phyloP scores from a whole-genome alignment of 2,797 vertebrate genomes.

The Hydrolagus colliei region DNA sequence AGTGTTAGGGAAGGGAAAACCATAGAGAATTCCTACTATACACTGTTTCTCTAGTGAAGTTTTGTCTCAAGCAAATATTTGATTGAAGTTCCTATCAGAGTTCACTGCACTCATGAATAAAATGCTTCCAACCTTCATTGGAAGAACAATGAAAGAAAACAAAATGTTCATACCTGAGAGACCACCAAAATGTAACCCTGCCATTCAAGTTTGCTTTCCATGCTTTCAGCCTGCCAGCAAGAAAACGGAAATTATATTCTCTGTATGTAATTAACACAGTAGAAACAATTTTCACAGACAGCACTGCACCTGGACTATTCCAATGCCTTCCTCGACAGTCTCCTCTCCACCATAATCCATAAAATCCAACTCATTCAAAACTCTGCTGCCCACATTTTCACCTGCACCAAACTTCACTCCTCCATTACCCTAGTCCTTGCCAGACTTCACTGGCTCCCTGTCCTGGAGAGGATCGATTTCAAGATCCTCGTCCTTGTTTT shows the following conservation, averaged over 20 bases:
- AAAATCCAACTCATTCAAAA: too few relatives aligned
- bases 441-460: too few relatives aligned
- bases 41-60: neutral
- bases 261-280: neutral
- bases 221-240: constrained; percentile 46
- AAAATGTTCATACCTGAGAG: constrained; percentile 46
- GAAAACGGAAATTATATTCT: constrained; percentile 28
- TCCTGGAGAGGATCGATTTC: too few relatives aligned
- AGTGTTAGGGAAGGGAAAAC: too few relatives aligned
- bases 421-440: too few relatives aligned
- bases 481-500: too few relatives aligned
- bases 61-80: neutral
- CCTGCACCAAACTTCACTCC: too few relatives aligned
- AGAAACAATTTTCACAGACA: neutral
- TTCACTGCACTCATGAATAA: neutral
- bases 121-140: neutral
- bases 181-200: constrained; percentile 52
- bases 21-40: too few relatives aligned
- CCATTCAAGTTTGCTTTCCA: constrained; percentile 52
- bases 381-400: too few relatives aligned
- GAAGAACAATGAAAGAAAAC: neutral
- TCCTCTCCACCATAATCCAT: too few relatives aligned
- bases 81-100: neutral
- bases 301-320: neutral
- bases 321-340: too few relatives aligned